Evolutionary conservation across 2,888 invertebrate genomes (phyloP).

Genomic region (Melieria omissa): DNA sequence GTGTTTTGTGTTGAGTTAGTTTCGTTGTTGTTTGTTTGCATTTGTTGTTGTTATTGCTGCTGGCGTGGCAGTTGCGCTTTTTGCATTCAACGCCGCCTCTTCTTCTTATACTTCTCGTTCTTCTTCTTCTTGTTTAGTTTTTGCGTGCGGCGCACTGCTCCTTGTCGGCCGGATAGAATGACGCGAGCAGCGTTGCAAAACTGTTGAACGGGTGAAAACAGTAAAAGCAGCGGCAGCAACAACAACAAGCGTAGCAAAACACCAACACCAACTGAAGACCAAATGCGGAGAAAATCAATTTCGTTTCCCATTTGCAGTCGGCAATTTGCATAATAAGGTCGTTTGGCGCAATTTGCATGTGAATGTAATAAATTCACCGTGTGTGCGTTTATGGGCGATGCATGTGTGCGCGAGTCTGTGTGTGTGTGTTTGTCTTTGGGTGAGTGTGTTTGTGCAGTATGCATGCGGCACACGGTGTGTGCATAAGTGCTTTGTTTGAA

Average conservation of each 20-base stretch:
- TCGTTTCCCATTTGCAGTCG: conserved; percentile 67
- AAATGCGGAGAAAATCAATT: conserved; percentile 64
- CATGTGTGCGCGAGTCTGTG: conserved; percentile 1
- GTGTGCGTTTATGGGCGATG: conserved; percentile 38
- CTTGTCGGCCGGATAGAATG: too few species aligned
- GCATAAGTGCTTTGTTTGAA: conserved; percentile 29
- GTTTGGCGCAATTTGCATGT: conserved; percentile 67
- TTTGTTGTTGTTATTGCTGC: neutral
- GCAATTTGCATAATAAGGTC: conserved; percentile 67
- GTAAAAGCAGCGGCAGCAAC: neutral
- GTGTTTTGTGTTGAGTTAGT: too few species aligned
- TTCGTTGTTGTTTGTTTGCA: too few species aligned
- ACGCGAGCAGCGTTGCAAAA: conserved; percentile 10
- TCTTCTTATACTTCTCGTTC: too few species aligned
- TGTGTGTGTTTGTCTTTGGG: conserved; percentile 16
- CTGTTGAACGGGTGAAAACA: conserved; percentile 22
- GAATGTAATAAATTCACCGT: conserved; percentile 63
- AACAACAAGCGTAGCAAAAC: neutral
- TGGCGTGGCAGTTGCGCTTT: too few species aligned
- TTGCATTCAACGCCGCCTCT: too few species aligned
- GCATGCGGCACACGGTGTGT: conserved; percentile 39
- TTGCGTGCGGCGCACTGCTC: too few species aligned
- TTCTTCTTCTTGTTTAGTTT: too few species aligned
- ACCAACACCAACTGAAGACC: conserved; percentile 15
- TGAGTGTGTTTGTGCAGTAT: conserved; percentile 27